Percentiles rank a stretch among this genome's conserved stretches.
Evolutionary conservation across 2,797 vertebrate species (phyloP).

Genomic region (Acridotheres tristis): DNA sequence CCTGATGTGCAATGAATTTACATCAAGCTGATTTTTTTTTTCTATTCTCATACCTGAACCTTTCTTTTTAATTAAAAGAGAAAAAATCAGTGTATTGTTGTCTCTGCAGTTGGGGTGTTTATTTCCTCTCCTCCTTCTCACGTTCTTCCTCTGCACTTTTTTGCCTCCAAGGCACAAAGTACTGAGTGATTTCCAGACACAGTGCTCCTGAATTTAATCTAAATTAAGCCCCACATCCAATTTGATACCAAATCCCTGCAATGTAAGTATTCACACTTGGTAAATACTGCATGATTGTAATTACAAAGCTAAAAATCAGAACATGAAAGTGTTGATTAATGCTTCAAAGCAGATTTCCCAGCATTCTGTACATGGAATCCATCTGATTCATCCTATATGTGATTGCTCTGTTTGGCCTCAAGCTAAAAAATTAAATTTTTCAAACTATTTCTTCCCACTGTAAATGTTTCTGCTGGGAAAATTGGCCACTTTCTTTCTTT

Average conservation of each 20-base stretch:
- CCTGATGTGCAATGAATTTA: not conserved
- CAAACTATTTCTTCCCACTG: not conserved
- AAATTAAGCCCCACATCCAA: conserved; percentile 5
- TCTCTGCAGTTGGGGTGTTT: not conserved
- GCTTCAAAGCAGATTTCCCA: not conserved
- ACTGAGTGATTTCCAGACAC: not conserved
- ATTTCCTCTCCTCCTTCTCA: not conserved
- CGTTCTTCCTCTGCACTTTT: not conserved
- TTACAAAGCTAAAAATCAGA: conserved; percentile 1
- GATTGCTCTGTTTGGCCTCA: not conserved
- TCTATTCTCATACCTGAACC: not conserved
- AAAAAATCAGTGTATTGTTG: not conserved
- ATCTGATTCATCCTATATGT: not conserved
- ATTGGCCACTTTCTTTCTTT: not conserved
- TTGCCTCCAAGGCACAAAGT: not conserved
- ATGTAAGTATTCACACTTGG: not conserved
- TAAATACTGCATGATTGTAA: conserved; percentile 30
- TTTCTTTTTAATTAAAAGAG: not conserved
- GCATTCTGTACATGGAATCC: not conserved
- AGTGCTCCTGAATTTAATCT: not conserved
- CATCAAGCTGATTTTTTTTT: not conserved
- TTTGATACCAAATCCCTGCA: not conserved
- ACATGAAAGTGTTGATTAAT: not conserved
- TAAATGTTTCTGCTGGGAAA: not conserved
- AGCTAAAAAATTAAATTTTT: conserved; percentile 1